These are phyloP conservation scores for Micrastur ruficollis DNA, from an alignment of 2,797 vertebrate genomes.

Conservation along the genomic window DNA sequence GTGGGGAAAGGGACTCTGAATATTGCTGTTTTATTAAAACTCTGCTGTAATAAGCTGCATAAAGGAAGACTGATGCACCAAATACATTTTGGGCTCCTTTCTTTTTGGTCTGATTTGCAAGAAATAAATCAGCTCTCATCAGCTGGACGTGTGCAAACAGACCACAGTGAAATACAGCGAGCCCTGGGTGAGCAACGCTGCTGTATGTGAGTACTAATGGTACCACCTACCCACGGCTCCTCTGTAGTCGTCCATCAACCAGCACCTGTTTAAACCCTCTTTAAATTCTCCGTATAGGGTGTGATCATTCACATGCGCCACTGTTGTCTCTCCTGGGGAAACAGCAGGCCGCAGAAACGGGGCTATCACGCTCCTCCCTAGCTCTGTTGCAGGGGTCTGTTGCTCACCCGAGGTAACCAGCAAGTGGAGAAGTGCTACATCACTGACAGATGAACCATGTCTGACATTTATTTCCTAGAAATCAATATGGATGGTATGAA, in stretches of 20 bases:
- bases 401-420: background rate
- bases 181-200: background rate
- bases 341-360: background rate
- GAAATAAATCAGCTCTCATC: background rate
- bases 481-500: background rate
- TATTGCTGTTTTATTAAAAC: background rate
- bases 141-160: background rate
- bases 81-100: background rate
- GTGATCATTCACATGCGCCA: background rate
- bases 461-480: background rate
- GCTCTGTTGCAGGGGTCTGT: background rate
- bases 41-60: background rate
- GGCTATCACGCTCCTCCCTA: background rate
- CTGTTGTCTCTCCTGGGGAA: background rate
- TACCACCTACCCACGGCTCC: accelerated
- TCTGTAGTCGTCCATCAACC: background rate
- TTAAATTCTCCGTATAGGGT: background rate
- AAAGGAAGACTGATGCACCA: background rate
- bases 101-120: background rate
- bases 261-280: background rate
- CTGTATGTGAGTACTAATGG: accelerated
- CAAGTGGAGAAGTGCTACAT: background rate
- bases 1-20: background rate
- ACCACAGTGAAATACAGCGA: background rate
- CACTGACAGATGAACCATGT: background rate